Conservation (phyloP, 2,888 invertebrate genomes). For the Netelia fuscicornis region DNA sequence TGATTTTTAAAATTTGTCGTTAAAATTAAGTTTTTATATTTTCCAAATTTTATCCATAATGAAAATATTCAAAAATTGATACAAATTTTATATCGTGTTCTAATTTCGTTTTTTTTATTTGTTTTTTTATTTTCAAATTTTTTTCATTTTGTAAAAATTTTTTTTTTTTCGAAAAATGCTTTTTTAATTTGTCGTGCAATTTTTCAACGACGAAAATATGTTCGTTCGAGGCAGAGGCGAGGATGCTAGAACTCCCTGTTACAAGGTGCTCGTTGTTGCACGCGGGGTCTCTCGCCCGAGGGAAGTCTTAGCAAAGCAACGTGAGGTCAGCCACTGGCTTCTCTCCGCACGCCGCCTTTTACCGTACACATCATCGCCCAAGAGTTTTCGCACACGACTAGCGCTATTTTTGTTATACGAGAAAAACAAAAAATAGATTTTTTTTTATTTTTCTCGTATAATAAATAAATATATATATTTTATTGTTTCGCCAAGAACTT, state of each 20-base stretch:
- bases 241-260: background rate
- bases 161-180: background rate
- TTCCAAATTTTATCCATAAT: background rate
- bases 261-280: conserved; percentile 42
- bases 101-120: background rate
- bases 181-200: background rate
- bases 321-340: conserved; percentile 74
- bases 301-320: conserved; percentile 75
- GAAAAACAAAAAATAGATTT: no score
- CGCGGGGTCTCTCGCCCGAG: conserved; percentile 68
- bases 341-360: conserved; percentile 64
- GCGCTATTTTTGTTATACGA: background rate
- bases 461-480: background rate
- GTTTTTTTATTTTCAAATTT: background rate
- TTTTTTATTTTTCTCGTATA: no score
- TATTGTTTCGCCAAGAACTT: background rate
- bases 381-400: background rate
- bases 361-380: background rate
- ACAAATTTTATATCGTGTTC: no score
- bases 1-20: no score
- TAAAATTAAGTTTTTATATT: background rate
- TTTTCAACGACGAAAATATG: background rate
- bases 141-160: background rate
- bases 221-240: conserved; percentile 1
- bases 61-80: no score